phyloP scores from a whole-genome alignment of 2,888 invertebrate species.

The Ganaspis brasiliensis region DNA sequence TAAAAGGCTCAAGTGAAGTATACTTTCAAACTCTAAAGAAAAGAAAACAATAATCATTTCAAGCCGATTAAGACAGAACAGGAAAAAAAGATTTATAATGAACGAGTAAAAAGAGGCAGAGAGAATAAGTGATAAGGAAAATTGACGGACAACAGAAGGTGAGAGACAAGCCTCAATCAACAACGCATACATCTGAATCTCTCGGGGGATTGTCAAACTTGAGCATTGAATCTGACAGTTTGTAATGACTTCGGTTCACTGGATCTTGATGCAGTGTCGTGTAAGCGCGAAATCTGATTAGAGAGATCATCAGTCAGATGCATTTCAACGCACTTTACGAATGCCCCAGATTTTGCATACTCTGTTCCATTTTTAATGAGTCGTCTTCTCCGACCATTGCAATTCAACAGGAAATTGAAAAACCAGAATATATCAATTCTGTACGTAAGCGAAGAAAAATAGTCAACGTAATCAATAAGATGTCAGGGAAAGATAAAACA shows the following conservation, averaged over 20 bases:
- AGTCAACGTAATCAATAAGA: too few relatives aligned
- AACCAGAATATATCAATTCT: too few relatives aligned
- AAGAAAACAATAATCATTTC: neutral
- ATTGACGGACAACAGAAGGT: conserved; percentile 37
- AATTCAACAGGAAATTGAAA: neutral
- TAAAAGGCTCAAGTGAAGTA: too few relatives aligned
- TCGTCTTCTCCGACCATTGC: neutral
- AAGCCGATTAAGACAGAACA: neutral
- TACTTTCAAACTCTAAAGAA: too few relatives aligned
- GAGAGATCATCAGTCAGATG: conserved; percentile 19
- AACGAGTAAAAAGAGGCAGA: neutral
- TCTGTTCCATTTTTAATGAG: conserved; percentile 3
- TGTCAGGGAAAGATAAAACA: too few relatives aligned
- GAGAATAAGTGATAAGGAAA: neutral
- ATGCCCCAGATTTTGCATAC: conserved; percentile 1
- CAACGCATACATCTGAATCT: conserved; percentile 56
- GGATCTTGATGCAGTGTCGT: conserved; percentile 34
- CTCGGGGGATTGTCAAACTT: conserved; percentile 45
- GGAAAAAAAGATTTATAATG: neutral
- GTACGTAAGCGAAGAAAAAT: neutral
- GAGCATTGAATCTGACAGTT: conserved; percentile 48
- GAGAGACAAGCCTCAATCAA: conserved; percentile 50
- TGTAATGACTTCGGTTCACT: conserved; percentile 47
- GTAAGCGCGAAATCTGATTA: conserved; percentile 41
- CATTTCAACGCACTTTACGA: conserved; percentile 21